Percentiles rank a stretch among this genome's conserved stretches.
These are phyloP conservation scores for Zaprionus tsacasi DNA, from an alignment of 1,140 invertebrate species.

Conservation along the genomic window DNA sequence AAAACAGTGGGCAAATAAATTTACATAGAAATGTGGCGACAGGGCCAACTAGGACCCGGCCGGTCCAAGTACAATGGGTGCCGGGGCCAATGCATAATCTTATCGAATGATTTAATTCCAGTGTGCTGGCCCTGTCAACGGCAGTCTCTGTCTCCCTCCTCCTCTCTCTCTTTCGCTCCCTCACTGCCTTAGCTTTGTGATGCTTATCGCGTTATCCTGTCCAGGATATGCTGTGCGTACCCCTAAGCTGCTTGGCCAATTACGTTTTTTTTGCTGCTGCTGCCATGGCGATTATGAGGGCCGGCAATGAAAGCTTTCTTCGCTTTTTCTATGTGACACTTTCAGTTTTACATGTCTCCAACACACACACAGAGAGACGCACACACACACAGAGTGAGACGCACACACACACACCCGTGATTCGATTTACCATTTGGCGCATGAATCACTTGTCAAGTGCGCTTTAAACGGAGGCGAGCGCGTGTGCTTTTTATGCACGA, in stretches of 20 bases:
- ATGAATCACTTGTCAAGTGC: conserved; percentile 35
- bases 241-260: conserved; percentile 29
- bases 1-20: conserved; percentile 66
- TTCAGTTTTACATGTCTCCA: conserved; percentile 9
- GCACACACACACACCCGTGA: background rate
- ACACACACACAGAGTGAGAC: background rate
- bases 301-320: background rate
- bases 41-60: conserved; percentile 25
- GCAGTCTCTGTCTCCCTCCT: conserved; percentile 24
- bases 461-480: conserved; percentile 12
- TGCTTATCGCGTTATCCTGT: conserved; percentile 39
- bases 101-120: conserved; percentile 80
- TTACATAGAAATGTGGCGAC: conserved; percentile 61
- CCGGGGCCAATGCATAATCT: conserved; percentile 61
- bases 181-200: conserved; percentile 34
- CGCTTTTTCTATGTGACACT: conserved; percentile 21
- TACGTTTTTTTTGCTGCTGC: conserved; percentile 14
- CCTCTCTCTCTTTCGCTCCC: background rate
- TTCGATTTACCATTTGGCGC: conserved; percentile 40
- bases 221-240: conserved; percentile 19
- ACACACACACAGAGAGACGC: background rate
- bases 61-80: background rate
- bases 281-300: conserved; percentile 42
- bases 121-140: conserved; percentile 31
- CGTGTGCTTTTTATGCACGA: conserved; percentile 52